Evolutionary conservation across 2,113 vertebrate genomes (phyloP).

Genomic region (Urocynchramus pylzowi): DNA sequence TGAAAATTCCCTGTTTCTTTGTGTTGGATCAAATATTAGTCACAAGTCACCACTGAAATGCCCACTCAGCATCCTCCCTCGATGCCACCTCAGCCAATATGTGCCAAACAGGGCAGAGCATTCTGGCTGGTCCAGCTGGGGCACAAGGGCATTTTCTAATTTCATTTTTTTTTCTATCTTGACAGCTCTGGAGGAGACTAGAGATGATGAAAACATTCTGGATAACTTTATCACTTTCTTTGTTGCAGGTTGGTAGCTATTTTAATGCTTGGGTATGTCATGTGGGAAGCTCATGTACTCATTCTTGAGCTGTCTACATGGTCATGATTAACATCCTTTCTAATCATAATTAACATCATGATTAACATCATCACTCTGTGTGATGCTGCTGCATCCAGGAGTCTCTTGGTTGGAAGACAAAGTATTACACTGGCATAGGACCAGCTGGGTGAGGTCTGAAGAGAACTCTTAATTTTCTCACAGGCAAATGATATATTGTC

Average conservation of each 20-base stretch:
- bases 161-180: background rate
- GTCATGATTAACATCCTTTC: background rate
- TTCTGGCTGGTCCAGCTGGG: background rate
- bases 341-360: background rate
- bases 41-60: background rate
- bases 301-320: background rate
- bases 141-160: background rate
- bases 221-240: conserved; percentile 95
- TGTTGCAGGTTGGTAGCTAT: conserved; percentile 82
- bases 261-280: background rate
- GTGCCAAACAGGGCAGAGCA: background rate
- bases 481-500: background rate
- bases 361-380: background rate
- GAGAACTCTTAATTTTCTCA: background rate
- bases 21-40: background rate
- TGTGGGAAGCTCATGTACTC: background rate
- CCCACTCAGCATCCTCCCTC: background rate
- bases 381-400: background rate
- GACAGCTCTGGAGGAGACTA: conserved; percentile 76
- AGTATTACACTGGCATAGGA: background rate
- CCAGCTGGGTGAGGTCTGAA: background rate
- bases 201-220: conserved; percentile 83
- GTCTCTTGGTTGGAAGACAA: background rate
- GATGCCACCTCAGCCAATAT: background rate
- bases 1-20: background rate